Evolutionary conservation across 1,140 invertebrate species (phyloP).

Genomic region (Anagrus nilaparvatae): DNA sequence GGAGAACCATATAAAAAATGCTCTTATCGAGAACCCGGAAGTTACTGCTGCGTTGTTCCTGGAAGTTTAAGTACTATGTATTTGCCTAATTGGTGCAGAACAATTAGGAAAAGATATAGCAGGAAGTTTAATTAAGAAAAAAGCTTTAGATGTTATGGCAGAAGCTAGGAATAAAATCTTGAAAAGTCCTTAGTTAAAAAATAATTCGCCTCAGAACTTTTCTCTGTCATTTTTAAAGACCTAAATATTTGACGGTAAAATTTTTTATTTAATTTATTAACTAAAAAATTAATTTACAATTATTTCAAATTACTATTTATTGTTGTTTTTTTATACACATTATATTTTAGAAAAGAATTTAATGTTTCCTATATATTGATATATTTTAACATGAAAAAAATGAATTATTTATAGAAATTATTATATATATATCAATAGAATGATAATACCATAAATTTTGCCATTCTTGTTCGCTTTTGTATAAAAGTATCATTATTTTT

Average conservation of each 20-base stretch:
- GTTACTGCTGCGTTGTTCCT: constrained; percentile 41
- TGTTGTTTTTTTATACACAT: background rate
- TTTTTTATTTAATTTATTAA: no score
- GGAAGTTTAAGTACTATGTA: constrained; percentile 36
- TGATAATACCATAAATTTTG: constrained; percentile 8
- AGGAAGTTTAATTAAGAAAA: constrained; percentile 57
- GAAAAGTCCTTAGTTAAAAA: no score
- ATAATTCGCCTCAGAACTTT: no score
- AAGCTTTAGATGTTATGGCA: constrained; percentile 70
- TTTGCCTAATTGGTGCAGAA: constrained; percentile 43
- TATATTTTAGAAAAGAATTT: background rate
- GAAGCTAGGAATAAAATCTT: constrained; percentile 46
- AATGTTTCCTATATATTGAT: background rate
- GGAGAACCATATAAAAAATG: constrained; percentile 42
- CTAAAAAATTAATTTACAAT: background rate
- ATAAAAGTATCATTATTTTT: background rate
- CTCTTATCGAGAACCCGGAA: constrained; percentile 38
- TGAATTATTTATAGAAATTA: background rate
- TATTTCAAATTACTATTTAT: background rate
- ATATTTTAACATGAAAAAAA: background rate
- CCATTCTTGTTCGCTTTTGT: background rate
- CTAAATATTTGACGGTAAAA: no score
- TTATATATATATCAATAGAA: background rate
- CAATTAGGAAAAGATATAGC: constrained; percentile 65
- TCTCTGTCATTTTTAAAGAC: no score